phyloP scores from a whole-genome alignment of 2,797 vertebrate species.

The Aplochiton taeniatus region DNA sequence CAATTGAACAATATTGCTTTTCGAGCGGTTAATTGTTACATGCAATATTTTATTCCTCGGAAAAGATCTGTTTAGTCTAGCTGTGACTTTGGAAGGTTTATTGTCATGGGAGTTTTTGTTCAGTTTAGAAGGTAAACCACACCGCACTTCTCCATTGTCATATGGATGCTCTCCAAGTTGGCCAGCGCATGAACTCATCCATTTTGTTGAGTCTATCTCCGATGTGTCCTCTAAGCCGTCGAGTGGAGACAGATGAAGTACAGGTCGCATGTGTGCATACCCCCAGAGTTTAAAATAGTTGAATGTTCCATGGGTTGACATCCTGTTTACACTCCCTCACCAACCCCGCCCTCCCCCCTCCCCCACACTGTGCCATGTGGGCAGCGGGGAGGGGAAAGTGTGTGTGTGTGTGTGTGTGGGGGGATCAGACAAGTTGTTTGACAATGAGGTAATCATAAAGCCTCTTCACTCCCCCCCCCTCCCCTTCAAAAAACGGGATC shows the following conservation, averaged over 20 bases:
- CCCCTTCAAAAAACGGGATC: not conserved
- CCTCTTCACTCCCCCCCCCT: constrained; percentile 6
- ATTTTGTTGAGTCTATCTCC: constrained; percentile 71
- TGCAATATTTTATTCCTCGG: constrained; percentile 50
- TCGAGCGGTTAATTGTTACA: constrained; percentile 42
- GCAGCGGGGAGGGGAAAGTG: no score
- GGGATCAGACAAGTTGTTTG: constrained; percentile 56
- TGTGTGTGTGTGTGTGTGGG: constrained; percentile 19
- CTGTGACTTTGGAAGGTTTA: constrained; percentile 40
- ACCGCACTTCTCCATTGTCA: constrained; percentile 55
- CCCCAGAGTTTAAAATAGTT: constrained; percentile 64
- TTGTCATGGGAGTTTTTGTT: constrained; percentile 19
- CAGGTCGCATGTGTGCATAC: constrained; percentile 53
- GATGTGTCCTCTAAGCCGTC: constrained; percentile 24
- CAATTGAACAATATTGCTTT: constrained; percentile 53
- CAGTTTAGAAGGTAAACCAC: constrained; percentile 52
- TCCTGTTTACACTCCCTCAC: constrained; percentile 72
- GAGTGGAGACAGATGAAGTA: constrained; percentile 48
- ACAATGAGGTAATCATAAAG: constrained; percentile 58
- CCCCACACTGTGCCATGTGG: constrained; percentile 47
- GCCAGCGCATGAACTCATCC: constrained; percentile 60
- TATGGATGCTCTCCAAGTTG: constrained; percentile 48
- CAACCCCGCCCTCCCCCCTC: not conserved
- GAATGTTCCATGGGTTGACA: constrained; percentile 62
- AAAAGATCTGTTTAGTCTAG: constrained; percentile 59